Conservation (phyloP, 64 coral and sea anemone species). For the Trachythela sp. region DNA sequence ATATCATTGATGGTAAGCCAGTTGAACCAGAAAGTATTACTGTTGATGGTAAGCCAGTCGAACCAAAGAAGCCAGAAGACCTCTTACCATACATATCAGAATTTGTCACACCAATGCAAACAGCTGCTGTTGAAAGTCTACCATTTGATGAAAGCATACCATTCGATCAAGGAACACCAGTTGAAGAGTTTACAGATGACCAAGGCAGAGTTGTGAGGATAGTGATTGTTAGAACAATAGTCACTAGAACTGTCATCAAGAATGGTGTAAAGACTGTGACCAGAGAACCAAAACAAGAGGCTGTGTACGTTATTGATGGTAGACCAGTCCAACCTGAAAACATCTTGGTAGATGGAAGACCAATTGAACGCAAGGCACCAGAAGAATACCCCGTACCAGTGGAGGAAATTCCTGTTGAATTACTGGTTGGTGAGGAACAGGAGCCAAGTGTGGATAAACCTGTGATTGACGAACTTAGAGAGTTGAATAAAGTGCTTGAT, state of each 20-base stretch:
- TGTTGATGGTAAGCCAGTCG: slow-evolving; percentile 2
- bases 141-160: neutral
- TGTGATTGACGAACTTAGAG: neutral
- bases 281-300: neutral
- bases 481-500: neutral
- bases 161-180: neutral
- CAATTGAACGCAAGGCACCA: neutral
- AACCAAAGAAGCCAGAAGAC: slow-evolving; percentile 1
- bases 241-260: slow-evolving; percentile 47
- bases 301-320: slow-evolving; percentile 20
- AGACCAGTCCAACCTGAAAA: neutral
- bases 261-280: slow-evolving; percentile 27
- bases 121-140: neutral
- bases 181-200: slow-evolving; percentile 72
- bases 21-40: slow-evolving; percentile 12
- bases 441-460: neutral
- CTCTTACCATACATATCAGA: neutral
- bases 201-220: slow-evolving; percentile 48
- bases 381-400: neutral
- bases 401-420: neutral
- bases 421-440: neutral
- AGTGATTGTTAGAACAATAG: slow-evolving; percentile 46
- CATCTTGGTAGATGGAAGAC: neutral
- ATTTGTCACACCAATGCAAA: neutral
- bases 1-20: slow-evolving; percentile 19